These are phyloP conservation scores for Gymnoscopelus braueri DNA, from an alignment of 2,797 vertebrate species.

Conservation along the genomic window DNA sequence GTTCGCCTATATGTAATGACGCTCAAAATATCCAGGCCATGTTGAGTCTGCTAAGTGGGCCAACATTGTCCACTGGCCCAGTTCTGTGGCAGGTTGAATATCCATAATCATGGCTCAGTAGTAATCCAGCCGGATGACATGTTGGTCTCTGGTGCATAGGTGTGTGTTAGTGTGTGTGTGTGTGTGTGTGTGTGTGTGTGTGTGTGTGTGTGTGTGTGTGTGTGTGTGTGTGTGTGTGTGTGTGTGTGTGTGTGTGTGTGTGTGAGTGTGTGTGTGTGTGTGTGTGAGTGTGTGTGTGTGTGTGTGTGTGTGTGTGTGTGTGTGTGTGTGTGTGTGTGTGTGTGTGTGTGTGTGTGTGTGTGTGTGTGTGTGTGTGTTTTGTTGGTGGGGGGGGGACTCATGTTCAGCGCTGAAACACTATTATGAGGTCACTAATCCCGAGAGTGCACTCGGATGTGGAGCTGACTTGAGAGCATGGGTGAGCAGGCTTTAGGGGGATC, in stretches of 20 bases:
- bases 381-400: neutral
- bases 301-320: no score
- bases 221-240: no score
- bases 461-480: slow-evolving; percentile 18
- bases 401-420: neutral
- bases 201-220: no score
- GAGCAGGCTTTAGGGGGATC: slow-evolving; percentile 27
- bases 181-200: no score
- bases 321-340: no score
- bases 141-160: neutral
- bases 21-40: slow-evolving; percentile 30
- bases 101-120: slow-evolving; percentile 39
- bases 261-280: no score
- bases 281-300: no score
- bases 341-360: neutral
- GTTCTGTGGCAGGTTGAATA: slow-evolving; percentile 42
- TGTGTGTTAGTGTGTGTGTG: neutral
- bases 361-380: neutral
- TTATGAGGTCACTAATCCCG: neutral
- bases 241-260: no score
- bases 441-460: slow-evolving; percentile 16
- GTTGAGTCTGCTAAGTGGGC: slow-evolving; percentile 29
- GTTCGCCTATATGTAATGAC: neutral
- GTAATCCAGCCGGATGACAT: slow-evolving; percentile 38
- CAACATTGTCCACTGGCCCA: slow-evolving; percentile 31